Evolutionary conservation across 2,113 vertebrate species (phyloP).

Genomic region (Tyto alba): DNA sequence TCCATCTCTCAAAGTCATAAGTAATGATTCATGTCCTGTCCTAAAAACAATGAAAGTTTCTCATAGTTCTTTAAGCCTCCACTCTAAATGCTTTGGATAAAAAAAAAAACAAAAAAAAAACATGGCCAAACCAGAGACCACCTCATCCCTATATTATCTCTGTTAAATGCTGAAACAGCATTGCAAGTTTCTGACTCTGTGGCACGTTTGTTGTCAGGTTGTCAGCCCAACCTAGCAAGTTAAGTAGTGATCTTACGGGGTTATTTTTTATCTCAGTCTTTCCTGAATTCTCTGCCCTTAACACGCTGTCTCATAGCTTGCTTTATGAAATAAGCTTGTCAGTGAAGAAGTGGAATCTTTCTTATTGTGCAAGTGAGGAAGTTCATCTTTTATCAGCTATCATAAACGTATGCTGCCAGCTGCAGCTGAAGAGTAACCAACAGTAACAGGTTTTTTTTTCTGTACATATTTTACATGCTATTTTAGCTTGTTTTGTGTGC

Average conservation of each 20-base stretch:
- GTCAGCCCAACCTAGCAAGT: neutral
- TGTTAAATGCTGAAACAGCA: neutral
- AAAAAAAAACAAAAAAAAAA: too few relatives aligned
- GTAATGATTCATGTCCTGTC: fast-evolving
- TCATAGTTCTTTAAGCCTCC: neutral
- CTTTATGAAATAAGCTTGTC: neutral
- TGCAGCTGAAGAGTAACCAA: neutral
- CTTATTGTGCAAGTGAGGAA: neutral
- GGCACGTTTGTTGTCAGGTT: neutral
- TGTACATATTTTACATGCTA: neutral
- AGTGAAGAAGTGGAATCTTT: neutral
- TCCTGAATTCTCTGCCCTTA: neutral
- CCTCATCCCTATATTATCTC: neutral
- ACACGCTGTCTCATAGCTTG: neutral
- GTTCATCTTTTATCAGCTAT: neutral
- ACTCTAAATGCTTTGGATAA: neutral
- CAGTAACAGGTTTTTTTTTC: neutral
- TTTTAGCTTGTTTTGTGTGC: neutral
- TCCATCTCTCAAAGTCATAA: neutral
- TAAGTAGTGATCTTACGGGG: neutral
- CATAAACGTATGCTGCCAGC: neutral
- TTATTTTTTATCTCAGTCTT: neutral
- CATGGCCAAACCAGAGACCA: neutral
- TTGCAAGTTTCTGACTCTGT: neutral
- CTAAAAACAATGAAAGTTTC: neutral